A percentile compares a stretch with the other conserved stretches of the same genome.
phyloP scores from a whole-genome alignment of 2,888 invertebrate species.

The Nomada fabriciana region DNA sequence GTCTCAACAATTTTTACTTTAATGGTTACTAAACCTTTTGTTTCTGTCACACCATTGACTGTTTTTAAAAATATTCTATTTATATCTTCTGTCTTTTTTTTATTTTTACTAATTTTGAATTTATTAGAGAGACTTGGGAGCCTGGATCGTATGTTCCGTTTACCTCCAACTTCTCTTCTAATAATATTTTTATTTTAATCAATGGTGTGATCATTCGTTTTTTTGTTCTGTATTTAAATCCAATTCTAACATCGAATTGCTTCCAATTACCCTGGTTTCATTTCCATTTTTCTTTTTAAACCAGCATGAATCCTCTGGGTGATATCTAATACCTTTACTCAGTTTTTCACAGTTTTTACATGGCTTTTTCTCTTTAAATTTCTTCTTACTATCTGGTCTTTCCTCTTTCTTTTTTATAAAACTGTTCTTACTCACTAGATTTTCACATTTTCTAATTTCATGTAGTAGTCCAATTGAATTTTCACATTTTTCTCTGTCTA shows the following conservation, averaged over 20 bases:
- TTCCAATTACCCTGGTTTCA: constrained; percentile 43
- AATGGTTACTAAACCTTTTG: constrained; percentile 60
- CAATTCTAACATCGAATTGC: constrained; percentile 28
- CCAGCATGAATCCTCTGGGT: constrained; percentile 12
- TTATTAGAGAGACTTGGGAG: constrained; percentile 66
- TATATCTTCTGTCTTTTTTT: constrained; percentile 44
- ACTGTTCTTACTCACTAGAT: constrained; percentile 41
- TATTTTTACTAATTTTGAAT: constrained; percentile 59
- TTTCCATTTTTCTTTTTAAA: constrained; percentile 9
- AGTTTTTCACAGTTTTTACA: constrained; percentile 25
- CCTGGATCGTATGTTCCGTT: constrained; percentile 63
- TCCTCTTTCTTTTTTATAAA: constrained; percentile 32
- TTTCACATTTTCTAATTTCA: constrained; percentile 56
- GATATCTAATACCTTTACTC: constrained; percentile 6
- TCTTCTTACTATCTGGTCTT: constrained; percentile 6
- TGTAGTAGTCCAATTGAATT: constrained; percentile 15
- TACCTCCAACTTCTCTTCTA: constrained; percentile 54
- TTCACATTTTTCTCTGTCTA: constrained; percentile 62
- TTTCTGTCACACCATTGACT: constrained; percentile 67
- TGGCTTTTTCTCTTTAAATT: constrained; percentile 27
- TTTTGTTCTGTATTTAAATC: constrained; percentile 8
- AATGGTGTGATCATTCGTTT: constrained; percentile 66
- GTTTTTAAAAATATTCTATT: constrained; percentile 61
- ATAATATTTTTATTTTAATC: constrained; percentile 59
- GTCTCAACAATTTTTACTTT: constrained; percentile 69